Base-by-base conservation (phyloP, 1,140 invertebrate species). In the Drosophila biarmipes region DNA sequence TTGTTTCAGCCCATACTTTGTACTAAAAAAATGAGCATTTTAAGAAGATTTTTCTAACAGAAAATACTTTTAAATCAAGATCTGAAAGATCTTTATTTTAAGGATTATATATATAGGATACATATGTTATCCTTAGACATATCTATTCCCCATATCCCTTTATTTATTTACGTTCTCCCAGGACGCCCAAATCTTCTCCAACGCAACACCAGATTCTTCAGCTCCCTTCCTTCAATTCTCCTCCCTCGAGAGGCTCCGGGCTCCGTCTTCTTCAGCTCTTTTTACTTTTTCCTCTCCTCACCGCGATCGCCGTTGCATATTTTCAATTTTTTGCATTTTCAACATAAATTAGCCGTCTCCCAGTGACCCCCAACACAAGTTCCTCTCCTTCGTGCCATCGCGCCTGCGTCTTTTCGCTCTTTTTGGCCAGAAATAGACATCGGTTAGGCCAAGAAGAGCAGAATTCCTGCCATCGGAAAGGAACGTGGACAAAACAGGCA, bases 381-480 rank as follows among this genome's bases (percentile, higher is more conserved):
- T n/a, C 21, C n/a, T 19, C 11, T 7, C 31, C 24, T 37, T 27
- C 17, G 31, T 49, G 14, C 55, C 29, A 21, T 15, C 19, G 15
- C 46, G 19, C 15, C n/a, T 17, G 46, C 37, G 21, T 14, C 19
- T 21, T 12, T 10, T 19, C 24, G 12, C 21, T 67, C 45, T 27
- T 54, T 24, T 62, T 59, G 52, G 51, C 71, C 69, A 63, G 71
- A 57, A 64, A 74, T 53, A 74, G 59, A 74, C 59, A 56, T 71
- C 34, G 67, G 63, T 71, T 71, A 69, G 63, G 37, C 27, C 52
- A 49, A 62, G 52, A 55, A 53, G 71, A 62, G 54, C 75, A 74
- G 78, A 78, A 82, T 82, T 82, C 80, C 79, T 69, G 64, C 62
- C 74, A 58, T 82, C 80, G 76, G 67, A 69, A 69, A 71, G 52